Evolutionary conservation across 2,888 invertebrate species (phyloP).

Genomic region (Atethmia centrago): DNA sequence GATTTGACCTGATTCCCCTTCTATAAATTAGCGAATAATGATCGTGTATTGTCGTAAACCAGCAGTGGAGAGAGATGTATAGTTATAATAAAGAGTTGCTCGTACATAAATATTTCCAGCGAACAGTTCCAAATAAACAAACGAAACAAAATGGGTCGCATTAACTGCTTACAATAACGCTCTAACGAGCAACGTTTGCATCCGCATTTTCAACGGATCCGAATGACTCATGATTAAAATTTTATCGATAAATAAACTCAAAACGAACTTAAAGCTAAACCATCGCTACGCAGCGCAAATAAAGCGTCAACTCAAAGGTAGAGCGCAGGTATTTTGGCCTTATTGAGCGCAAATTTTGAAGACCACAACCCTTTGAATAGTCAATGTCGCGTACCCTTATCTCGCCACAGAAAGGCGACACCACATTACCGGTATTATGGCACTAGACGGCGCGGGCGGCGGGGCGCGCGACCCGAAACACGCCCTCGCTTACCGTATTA

Average conservation of each 20-base stretch:
- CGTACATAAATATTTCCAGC: conserved; percentile 54
- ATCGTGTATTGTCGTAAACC: conserved; percentile 30
- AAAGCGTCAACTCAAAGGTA: conserved; percentile 79
- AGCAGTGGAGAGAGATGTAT: conserved; percentile 32
- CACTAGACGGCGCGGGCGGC: conserved; percentile 72
- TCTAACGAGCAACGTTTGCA: conserved; percentile 73
- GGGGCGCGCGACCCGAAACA: conserved; percentile 72
- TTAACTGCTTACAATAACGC: conserved; percentile 72
- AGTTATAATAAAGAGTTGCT: conserved; percentile 47
- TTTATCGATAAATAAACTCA: conserved; percentile 69
- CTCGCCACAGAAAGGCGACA: conserved; percentile 90
- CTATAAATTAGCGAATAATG: conserved; percentile 52
- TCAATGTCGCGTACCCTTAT: conserved; percentile 91
- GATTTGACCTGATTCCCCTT: conserved; percentile 48
- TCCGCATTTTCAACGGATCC: conserved; percentile 67
- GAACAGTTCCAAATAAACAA: conserved; percentile 63
- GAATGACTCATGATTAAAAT: conserved; percentile 74
- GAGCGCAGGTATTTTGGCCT: conserved; percentile 85
- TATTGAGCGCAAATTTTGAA: conserved; percentile 90
- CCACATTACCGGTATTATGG: conserved; percentile 90
- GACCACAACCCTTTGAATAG: conserved; percentile 91
- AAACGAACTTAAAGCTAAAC: conserved; percentile 67
- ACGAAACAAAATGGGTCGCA: conserved; percentile 65
- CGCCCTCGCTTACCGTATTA: conserved; percentile 77
- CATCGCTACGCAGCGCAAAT: conserved; percentile 71